Evolutionary conservation across 2,888 invertebrate genomes (phyloP), one percentile per base, ranked within the genome.

Genomic region (Lochmaea crataegi): DNA sequence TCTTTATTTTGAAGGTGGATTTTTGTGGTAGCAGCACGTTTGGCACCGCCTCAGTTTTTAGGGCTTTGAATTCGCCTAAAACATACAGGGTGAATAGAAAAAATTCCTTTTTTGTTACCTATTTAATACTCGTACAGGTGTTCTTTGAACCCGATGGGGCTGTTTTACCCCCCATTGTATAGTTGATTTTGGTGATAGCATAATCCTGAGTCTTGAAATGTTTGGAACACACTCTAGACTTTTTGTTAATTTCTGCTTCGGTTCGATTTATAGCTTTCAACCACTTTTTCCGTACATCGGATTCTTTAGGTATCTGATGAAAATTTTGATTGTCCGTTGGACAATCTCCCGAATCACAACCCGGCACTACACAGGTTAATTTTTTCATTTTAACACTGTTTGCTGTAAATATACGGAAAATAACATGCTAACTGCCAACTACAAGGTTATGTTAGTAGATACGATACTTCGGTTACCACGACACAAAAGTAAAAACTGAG

Each of bases 191-290:
- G 12, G 76, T 76, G 48, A 76, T 68, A 18, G 72, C 70, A 45
- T 73, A 78, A 63, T 78, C 78, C 9, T 73, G 67, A 18, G 65
- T 75, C 58, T 72, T 72, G 68, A 78, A 78, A 73, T 78, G 78
- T 65, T 72, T 76, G 38, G 75, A 76, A 72, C 78, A 78, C 65
- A 78, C 75, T 75, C 68, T 74, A 32, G 75, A 72, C 42, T 75
- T 76, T 74, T 78, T 78, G 65, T 73, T 68, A 66, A 78, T 61
- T 71, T 78, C 76, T 56, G 67, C 72, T 66, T 78, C 76, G 14
- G 72, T 73, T 41, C 71, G 73, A 45, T 75, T 96, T 64, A 96
- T 92, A 12, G 96, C 89, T 80, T 88, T 91, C 42, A 92, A 80
- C 73, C 77, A 75, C 63, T 73, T 74, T 60, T 65, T 68, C 79